Conservation (phyloP, 2,888 invertebrate genomes). For the Steromphala cineraria region DNA sequence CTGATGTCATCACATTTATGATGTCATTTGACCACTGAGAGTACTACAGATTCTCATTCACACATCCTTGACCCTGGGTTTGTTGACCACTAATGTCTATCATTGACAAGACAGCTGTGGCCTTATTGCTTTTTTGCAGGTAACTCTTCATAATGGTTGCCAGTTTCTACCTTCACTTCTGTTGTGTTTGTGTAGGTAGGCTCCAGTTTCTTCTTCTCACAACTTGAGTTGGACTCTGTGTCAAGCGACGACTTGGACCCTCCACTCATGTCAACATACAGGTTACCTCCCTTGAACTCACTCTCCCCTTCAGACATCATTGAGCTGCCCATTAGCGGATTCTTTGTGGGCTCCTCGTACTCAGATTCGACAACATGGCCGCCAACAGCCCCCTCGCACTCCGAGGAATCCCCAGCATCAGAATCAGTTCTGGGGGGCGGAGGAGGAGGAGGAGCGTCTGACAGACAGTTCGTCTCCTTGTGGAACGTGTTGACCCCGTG, state of each 20-base stretch:
- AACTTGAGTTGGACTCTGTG: not conserved
- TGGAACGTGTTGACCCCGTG: conserved; percentile 26
- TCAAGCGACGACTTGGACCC: not conserved
- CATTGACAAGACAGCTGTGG: too few species aligned
- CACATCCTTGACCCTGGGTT: too few species aligned
- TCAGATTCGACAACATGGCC: not conserved
- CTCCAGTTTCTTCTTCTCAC: not conserved
- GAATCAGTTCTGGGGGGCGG: not conserved
- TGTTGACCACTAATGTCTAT: too few species aligned
- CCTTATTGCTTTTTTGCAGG: not conserved
- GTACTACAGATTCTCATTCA: too few species aligned
- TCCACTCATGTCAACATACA: conserved; percentile 9
- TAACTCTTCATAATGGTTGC: not conserved
- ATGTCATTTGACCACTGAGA: too few species aligned
- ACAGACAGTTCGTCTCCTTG: not conserved
- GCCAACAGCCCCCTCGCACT: not conserved
- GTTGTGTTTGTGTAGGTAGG: not conserved
- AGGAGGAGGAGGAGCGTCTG: not conserved
- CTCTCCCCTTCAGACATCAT: not conserved
- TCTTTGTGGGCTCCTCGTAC: not conserved
- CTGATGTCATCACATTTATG: too few species aligned
- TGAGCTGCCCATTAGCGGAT: not conserved
- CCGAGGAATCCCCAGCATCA: not conserved
- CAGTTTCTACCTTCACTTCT: not conserved
- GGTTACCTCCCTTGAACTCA: not conserved